phyloP scores from a whole-genome alignment of 2,113 vertebrate genomes.

The Pomatorhinus ruficollis region DNA sequence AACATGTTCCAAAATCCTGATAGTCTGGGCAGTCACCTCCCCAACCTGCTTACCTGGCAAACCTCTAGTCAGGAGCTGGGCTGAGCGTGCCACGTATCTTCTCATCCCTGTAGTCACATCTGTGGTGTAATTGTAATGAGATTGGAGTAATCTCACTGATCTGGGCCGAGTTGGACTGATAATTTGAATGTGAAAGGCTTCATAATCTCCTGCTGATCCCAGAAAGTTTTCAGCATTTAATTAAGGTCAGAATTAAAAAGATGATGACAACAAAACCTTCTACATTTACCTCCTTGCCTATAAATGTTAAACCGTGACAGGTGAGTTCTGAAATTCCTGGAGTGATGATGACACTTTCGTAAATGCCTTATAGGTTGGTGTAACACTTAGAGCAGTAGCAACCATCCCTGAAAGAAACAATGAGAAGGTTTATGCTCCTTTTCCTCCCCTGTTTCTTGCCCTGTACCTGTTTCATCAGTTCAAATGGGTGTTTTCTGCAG shows the following conservation, averaged over 20 bases:
- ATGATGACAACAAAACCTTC: background rate
- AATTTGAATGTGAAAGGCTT: slow-evolving; percentile 51
- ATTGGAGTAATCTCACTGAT: slow-evolving; percentile 14
- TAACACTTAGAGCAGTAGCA: background rate
- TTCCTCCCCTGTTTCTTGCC: background rate
- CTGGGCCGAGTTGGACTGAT: background rate
- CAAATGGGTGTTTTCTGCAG: background rate
- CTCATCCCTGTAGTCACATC: background rate
- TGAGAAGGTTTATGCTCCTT: background rate
- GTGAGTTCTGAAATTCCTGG: background rate
- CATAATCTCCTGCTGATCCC: slow-evolving; percentile 33
- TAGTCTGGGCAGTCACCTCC: background rate
- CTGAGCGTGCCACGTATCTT: background rate
- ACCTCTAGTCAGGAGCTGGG: background rate
- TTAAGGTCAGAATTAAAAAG: slow-evolving; percentile 42
- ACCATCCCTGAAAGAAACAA: background rate
- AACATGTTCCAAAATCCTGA: background rate
- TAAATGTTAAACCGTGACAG: slow-evolving; percentile 35
- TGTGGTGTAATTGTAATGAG: slow-evolving; percentile 34
- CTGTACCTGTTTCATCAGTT: background rate
- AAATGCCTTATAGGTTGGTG: background rate
- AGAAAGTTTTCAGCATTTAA: slow-evolving; percentile 46
- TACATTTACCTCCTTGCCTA: background rate
- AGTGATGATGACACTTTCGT: background rate
- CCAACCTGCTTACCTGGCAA: background rate